Percentiles rank a stretch among this genome's conserved stretches.
These are phyloP conservation scores for Microctenopoma lineatum DNA, from an alignment of 2,797 vertebrate genomes.

Conservation along the genomic window DNA sequence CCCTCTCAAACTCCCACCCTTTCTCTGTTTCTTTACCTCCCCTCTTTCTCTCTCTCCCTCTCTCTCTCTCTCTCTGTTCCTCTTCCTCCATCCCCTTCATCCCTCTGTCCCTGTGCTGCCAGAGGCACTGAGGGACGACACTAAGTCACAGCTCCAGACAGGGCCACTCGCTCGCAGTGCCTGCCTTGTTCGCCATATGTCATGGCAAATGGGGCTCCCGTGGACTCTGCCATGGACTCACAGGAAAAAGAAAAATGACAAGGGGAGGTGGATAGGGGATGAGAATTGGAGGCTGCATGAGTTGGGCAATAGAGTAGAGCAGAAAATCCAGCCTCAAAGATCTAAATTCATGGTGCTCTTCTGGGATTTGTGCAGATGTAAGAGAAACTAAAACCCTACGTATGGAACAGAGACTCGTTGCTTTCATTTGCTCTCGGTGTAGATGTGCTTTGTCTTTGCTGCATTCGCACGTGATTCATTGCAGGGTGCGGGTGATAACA, in stretches of 20 bases:
- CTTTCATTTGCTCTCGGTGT: slow-evolving; percentile 41
- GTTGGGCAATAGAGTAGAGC: slow-evolving; percentile 32
- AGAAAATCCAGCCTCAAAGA: slow-evolving; percentile 33
- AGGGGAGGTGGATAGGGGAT: slow-evolving; percentile 51
- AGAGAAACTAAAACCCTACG: slow-evolving; percentile 19
- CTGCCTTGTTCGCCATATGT: slow-evolving; percentile 77
- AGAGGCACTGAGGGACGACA: slow-evolving; percentile 81
- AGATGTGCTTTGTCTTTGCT: slow-evolving; percentile 35
- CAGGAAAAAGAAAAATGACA: slow-evolving; percentile 53
- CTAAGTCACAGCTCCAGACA: slow-evolving; percentile 83
- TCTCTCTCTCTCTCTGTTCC: slow-evolving; percentile 39
- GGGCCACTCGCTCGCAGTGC: slow-evolving; percentile 78
- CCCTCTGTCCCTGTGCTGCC: slow-evolving; percentile 79
- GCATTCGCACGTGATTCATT: slow-evolving; percentile 56
- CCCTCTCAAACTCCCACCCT: slow-evolving; percentile 61
- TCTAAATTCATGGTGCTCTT: slow-evolving; percentile 33
- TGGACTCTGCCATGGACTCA: slow-evolving; percentile 73
- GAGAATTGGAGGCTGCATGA: slow-evolving; percentile 49
- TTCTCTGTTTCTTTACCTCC: slow-evolving; percentile 59
- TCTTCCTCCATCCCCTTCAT: slow-evolving; percentile 75
- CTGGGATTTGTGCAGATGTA: slow-evolving; percentile 27
- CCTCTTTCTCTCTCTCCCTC: slow-evolving; percentile 65
- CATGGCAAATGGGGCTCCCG: slow-evolving; percentile 80
- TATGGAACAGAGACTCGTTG: slow-evolving; percentile 6
- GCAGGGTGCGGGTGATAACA: slow-evolving; percentile 71